Evolutionary conservation across 2,888 invertebrate species (phyloP).

Genomic region (Hypercompe scribonia): DNA sequence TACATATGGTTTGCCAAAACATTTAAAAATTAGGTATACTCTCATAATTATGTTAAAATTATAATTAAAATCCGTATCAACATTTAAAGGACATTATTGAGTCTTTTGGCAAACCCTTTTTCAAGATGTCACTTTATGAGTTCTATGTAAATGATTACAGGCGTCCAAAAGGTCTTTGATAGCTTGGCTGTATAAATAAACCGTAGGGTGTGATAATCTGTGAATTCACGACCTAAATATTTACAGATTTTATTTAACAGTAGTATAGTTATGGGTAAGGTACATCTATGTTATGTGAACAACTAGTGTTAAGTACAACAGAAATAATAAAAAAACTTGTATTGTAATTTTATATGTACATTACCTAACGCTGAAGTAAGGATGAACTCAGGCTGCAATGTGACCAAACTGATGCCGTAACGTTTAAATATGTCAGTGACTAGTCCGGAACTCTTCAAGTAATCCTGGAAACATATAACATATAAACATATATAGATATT

Average conservation of each 20-base stretch:
- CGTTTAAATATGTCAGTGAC: conserved; percentile 92
- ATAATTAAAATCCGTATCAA: not conserved
- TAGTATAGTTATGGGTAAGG: not conserved
- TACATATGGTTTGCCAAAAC: too few relatives aligned
- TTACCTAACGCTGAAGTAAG: conserved; percentile 67
- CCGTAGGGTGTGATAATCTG: not conserved
- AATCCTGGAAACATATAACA: conserved; percentile 66
- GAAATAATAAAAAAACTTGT: not conserved
- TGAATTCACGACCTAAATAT: not conserved
- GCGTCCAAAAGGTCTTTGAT: not conserved
- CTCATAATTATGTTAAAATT: not conserved
- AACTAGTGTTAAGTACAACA: not conserved
- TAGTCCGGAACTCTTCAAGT: conserved; percentile 78
- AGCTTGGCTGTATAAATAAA: not conserved
- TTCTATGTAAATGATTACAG: not conserved
- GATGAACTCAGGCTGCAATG: conserved; percentile 94
- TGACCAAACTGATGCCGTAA: conserved; percentile 93
- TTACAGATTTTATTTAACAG: not conserved
- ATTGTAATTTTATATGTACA: not conserved
- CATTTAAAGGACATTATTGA: not conserved
- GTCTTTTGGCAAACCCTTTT: not conserved
- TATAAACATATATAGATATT: too few relatives aligned
- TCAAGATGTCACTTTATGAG: not conserved
- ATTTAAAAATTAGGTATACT: too few relatives aligned
- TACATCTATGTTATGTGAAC: not conserved